Base-by-base conservation (phyloP, 2,888 invertebrate genomes). In the Eustalomyia histrio region DNA sequence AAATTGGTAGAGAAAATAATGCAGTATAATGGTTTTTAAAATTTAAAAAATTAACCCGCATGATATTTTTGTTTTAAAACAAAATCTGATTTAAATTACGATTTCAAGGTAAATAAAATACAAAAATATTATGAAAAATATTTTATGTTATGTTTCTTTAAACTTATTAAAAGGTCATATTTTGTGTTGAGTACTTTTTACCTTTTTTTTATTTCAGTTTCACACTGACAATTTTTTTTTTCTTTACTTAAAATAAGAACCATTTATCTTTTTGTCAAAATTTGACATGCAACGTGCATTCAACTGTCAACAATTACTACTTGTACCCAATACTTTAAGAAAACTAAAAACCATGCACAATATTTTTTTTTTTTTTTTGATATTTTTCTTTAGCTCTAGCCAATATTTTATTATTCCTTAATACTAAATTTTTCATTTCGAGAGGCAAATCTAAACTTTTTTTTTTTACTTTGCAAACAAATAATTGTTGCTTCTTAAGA, bases 271-370 rank as follows among this genome's bases (percentile, higher is more conserved):
- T 83, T 76, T 84, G 83, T 82, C 84, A 80, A 83, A 80, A 80
- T 81, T 84, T 87, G 88, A 87, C 88, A 88, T 88, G 87, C 87
- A 87, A 87, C 87, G 86, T 84, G 87, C 87, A 88, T 88, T 88
- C 87, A 88, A 86, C 88, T 88, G 88, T 88, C 88, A 88, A 88
- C 88, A 87, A 87, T 88, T 87, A 88, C 88, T 83, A 82, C 84
- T 87, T 81, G 78, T 67, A 63, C 65, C 72, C 76, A 73, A 65
- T 69, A 73, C 21, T 65, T 71, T 47, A 67, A 6, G 55, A 29
- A 29, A 29, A 29, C 3, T 7, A 6, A 29, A 29, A 29, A 29
- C 84, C 47, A 18, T 73, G 18, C 50, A 50, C 21, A 52, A 35
- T 21, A 12, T 58, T 16, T 9, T n/a, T 52, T 18, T 3, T 24